Base-by-base conservation (phyloP, 2,113 vertebrate species). In the Lophius piscatorius region DNA sequence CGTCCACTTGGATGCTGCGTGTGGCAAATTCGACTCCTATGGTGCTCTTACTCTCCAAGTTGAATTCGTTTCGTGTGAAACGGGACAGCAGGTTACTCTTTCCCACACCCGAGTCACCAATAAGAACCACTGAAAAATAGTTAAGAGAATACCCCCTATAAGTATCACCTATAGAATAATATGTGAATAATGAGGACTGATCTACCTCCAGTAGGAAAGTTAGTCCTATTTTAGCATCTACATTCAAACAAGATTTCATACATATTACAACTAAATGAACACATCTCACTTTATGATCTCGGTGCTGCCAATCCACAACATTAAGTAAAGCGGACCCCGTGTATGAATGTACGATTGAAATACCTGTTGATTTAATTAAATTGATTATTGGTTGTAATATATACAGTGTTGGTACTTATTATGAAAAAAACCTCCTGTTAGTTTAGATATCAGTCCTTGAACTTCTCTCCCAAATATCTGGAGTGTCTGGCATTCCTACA, bases 91-190 rank as follows among this genome's bases (percentile, higher is more conserved):
- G 81, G 84, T 91, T 91, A 52, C 88, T 90, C 72, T 91, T 91
- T 0, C 89, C 89, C 4, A 91, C 89, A 0, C 89, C 89, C 0
- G 89, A 91, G 83, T 97, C 95, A 23, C 95, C 95, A 5, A 97
- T 97, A 46, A 97, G 87, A 63, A 97, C 95, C 73, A 97, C 95
- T 97, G 84, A 7, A 74, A 76, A 63, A 59, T 64, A 72, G 6
- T 74, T 75, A 2, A 26, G 40, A 31, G 9, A 23, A 39, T 18
- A 17, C 3, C 0, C n/a, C 20, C 16, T 42, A 33, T 11, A 21
- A 7, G 20, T 5, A 2, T 3, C 4, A 20, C 8, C n/a, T n/a
- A n/a, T 16, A 29, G 20, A 34, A 22, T 4, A 14, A 20, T 8
- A 9, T 9, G 21, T 5, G 36, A 51, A 9, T 18, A n/a, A n/a